Percentiles rank a stretch among this genome's conserved stretches.
These are phyloP conservation scores for Oplegnathus fasciatus DNA, from an alignment of 2,113 vertebrate genomes.

Conservation along the genomic window DNA sequence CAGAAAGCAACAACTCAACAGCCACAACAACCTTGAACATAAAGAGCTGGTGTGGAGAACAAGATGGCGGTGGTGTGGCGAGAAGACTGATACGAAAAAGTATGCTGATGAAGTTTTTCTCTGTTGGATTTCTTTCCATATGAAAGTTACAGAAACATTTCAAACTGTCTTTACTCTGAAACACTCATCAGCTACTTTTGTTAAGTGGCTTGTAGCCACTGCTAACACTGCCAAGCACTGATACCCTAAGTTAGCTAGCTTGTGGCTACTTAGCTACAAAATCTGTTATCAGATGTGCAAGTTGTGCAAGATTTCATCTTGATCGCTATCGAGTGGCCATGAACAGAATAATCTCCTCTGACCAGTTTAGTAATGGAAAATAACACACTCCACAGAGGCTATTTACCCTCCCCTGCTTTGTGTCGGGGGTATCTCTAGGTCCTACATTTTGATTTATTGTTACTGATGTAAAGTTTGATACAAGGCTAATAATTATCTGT, in stretches of 20 bases:
- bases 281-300: neutral
- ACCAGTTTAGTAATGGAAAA: neutral
- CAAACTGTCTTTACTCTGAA: neutral
- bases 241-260: neutral
- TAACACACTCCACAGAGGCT: neutral
- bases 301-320: no score
- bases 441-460: neutral
- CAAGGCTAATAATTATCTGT: neutral
- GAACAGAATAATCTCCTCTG: neutral
- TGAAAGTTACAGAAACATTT: neutral
- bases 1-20: neutral
- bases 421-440: neutral
- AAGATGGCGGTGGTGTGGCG: neutral
- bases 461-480: neutral
- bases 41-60: no score
- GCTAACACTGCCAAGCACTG: neutral
- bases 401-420: neutral
- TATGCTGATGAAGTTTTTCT: neutral
- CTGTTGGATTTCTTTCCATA: neutral
- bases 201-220: neutral
- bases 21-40: neutral
- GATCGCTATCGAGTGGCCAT: neutral
- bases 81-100: neutral
- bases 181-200: neutral
- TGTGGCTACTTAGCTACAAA: neutral